Conservation (phyloP, 1,140 invertebrate species). For the Drosophila funebris region DNA sequence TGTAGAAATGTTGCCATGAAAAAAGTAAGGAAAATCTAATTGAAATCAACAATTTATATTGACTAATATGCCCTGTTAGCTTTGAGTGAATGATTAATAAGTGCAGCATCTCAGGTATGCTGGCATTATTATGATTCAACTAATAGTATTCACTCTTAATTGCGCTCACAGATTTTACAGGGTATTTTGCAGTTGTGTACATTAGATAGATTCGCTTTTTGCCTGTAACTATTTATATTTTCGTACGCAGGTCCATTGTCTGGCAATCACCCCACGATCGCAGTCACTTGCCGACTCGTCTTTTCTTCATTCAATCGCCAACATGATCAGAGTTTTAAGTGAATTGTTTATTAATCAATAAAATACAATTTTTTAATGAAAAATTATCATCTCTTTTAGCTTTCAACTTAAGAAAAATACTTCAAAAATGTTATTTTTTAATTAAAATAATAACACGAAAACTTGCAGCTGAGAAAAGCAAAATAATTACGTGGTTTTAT, state of each 20-base stretch:
- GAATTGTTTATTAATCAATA: not conserved
- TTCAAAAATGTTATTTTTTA: not conserved
- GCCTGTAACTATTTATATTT: slow-evolving; percentile 33
- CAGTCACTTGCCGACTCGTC: not conserved
- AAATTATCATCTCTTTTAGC: too few species aligned
- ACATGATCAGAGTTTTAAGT: not conserved
- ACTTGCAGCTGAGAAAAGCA: slow-evolving; percentile 3
- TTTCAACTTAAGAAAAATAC: not conserved
- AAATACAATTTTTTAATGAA: too few species aligned
- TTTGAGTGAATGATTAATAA: too few species aligned
- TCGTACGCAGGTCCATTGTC: not conserved
- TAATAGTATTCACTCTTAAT: not conserved
- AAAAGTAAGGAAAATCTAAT: too few species aligned
- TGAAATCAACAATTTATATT: too few species aligned
- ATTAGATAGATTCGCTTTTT: slow-evolving; percentile 19
- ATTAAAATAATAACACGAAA: not conserved
- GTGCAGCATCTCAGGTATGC: too few species aligned
- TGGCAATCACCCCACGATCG: not conserved
- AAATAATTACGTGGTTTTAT: slow-evolving; percentile 13
- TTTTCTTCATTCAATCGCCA: not conserved
- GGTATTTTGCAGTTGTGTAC: not conserved
- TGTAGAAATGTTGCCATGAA: too few species aligned
- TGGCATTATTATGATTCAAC: too few species aligned
- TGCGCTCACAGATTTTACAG: too few species aligned
- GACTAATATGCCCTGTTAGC: too few species aligned